phyloP scores from a whole-genome alignment of 1,140 invertebrate species.

The Brachionus asplanchnoidis region DNA sequence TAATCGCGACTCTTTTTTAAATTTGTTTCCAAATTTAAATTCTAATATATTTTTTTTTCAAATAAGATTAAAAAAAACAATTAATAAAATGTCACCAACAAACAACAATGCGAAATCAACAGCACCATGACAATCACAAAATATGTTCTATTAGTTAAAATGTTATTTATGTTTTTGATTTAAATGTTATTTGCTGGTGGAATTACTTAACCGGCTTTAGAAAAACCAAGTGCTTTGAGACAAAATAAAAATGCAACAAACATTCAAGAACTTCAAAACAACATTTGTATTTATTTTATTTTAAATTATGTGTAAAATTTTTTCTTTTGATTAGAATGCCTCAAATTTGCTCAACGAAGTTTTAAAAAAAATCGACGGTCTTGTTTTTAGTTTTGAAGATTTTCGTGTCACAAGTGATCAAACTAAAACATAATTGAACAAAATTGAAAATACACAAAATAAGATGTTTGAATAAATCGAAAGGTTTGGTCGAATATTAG shows the following conservation, averaged over 20 bases:
- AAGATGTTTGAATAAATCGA: not conserved
- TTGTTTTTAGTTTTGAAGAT: not conserved
- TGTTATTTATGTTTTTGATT: not conserved
- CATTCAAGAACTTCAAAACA: not conserved
- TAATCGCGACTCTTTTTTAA: not conserved
- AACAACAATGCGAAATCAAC: not conserved
- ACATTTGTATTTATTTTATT: not conserved
- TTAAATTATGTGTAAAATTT: not conserved
- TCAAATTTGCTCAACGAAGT: not conserved
- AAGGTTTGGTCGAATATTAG: not conserved
- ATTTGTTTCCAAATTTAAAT: not conserved
- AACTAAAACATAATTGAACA: not conserved
- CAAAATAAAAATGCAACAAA: conserved; percentile 4
- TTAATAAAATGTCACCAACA: not conserved
- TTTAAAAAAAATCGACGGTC: not conserved
- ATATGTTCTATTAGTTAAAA: not conserved
- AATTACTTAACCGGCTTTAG: not conserved
- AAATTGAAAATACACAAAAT: not conserved
- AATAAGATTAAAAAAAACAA: not conserved
- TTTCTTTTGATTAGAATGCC: not conserved
- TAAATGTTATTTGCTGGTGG: not conserved
- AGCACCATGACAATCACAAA: not conserved
- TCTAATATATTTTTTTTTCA: not conserved
- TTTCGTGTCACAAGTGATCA: not conserved
- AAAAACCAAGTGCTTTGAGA: not conserved